Evolutionary conservation across 1,140 invertebrate species (phyloP).

Genomic region (Drepana arcuata): DNA sequence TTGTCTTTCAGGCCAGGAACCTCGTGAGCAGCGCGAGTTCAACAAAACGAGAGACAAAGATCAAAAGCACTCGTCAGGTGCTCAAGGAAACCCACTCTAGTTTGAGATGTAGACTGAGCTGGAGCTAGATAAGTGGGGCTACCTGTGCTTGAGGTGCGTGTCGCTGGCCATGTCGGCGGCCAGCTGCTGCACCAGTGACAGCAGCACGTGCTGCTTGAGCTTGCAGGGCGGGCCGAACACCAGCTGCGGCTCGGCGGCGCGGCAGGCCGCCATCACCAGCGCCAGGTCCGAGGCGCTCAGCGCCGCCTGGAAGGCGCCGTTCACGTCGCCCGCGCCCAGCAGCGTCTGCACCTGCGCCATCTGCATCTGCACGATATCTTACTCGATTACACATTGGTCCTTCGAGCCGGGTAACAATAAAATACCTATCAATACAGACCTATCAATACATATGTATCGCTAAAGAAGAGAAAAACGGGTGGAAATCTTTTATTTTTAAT

Average conservation of each 20-base stretch:
- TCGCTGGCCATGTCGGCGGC: slow-evolving; percentile 87
- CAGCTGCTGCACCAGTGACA: slow-evolving; percentile 94
- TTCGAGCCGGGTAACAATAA: no score
- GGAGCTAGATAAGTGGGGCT: no score
- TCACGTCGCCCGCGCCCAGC: slow-evolving; percentile 82
- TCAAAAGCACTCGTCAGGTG: no score
- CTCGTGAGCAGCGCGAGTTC: no score
- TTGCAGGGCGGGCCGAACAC: slow-evolving; percentile 83
- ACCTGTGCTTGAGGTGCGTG: slow-evolving; percentile 93
- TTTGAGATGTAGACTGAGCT: no score
- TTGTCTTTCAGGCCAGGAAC: no score
- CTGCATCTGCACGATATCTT: slow-evolving; percentile 52
- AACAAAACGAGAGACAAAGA: no score
- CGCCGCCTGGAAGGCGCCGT: slow-evolving; percentile 92
- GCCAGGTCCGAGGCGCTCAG: slow-evolving; percentile 88
- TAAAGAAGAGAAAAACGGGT: no score
- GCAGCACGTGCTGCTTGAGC: slow-evolving; percentile 87
- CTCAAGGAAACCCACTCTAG: no score
- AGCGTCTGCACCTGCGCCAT: slow-evolving; percentile 82
- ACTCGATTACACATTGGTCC: slow-evolving; percentile 2
- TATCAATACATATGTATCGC: no score
- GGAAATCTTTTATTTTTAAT: no score
- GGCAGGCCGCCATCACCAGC: slow-evolving; percentile 88
- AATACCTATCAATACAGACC: no score
- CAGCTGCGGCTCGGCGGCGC: slow-evolving; percentile 81